These are phyloP conservation scores for Druon quercuslanigerum DNA, from an alignment of 1,140 invertebrate species.

Conservation along the genomic window DNA sequence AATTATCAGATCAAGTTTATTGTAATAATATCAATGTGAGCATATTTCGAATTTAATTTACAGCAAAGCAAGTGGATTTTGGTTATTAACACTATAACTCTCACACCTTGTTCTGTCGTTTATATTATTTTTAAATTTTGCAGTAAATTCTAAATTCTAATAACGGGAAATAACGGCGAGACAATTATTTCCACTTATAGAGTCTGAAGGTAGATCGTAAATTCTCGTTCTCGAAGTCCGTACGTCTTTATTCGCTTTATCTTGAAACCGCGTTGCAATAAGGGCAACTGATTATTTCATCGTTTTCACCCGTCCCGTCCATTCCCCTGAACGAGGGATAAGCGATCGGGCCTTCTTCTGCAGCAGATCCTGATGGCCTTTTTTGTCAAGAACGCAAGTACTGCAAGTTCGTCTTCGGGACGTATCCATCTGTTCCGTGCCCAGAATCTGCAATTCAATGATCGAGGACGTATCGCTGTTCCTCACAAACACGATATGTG, in stretches of 20 bases:
- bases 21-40: too few species aligned
- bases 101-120: neutral
- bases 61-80: too few species aligned
- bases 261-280: constrained; percentile 31
- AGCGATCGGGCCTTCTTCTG: constrained; percentile 1
- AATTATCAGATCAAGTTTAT: too few species aligned
- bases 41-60: too few species aligned
- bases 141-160: constrained; percentile 20
- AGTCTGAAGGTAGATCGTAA: constrained; percentile 29
- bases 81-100: neutral
- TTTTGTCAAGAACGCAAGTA: constrained; percentile 60
- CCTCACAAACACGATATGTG: constrained; percentile 46
- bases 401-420: constrained; percentile 60
- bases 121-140: constrained; percentile 23
- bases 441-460: constrained; percentile 71
- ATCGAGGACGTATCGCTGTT: constrained; percentile 54
- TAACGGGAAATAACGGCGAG: constrained; percentile 18
- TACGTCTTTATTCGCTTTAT: constrained; percentile 29
- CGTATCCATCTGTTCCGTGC: constrained; percentile 67
- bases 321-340: neutral
- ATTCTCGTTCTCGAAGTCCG: constrained; percentile 11
- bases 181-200: constrained; percentile 31
- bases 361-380: constrained; percentile 41
- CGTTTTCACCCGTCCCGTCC: constrained; percentile 20
- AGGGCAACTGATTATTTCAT: constrained; percentile 31